Conservation (phyloP, 2,888 invertebrate species). For the Eilema depressum region DNA sequence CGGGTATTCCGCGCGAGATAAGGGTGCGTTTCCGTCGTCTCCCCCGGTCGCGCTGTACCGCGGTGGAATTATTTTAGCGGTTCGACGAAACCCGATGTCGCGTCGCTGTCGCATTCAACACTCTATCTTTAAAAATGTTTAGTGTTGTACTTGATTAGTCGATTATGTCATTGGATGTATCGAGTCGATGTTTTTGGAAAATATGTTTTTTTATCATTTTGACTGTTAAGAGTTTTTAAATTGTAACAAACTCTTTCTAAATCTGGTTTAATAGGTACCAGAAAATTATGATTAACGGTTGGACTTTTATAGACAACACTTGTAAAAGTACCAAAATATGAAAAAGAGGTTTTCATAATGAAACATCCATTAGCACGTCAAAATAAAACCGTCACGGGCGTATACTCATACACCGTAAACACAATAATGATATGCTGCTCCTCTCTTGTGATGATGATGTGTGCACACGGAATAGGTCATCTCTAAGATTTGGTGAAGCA, state of each 20-base stretch:
- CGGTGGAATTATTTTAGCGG: conserved; percentile 83
- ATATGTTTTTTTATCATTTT: neutral
- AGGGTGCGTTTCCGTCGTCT: conserved; percentile 84
- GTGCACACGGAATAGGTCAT: neutral
- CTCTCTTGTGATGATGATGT: no score
- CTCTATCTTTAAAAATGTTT: conserved; percentile 83
- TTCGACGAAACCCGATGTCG: conserved; percentile 84
- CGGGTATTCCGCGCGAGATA: conserved; percentile 84
- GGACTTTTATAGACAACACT: no score
- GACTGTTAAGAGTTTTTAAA: neutral
- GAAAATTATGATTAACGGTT: neutral
- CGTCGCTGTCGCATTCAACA: conserved; percentile 83
- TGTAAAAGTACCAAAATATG: no score
- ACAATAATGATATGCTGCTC: neutral
- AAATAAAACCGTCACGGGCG: no score
- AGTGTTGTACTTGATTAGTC: conserved; percentile 61
- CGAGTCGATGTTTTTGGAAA: neutral
- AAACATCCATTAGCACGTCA: no score
- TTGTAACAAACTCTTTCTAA: no score
- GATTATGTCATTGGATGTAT: conserved; percentile 5
- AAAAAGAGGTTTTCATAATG: no score
- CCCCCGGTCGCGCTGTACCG: conserved; percentile 70
- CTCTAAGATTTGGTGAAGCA: neutral
- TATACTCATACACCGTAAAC: neutral
- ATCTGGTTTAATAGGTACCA: neutral